Evolutionary conservation across 2,113 vertebrate genomes (phyloP).

Genomic region (Bambusicola thoracicus): DNA sequence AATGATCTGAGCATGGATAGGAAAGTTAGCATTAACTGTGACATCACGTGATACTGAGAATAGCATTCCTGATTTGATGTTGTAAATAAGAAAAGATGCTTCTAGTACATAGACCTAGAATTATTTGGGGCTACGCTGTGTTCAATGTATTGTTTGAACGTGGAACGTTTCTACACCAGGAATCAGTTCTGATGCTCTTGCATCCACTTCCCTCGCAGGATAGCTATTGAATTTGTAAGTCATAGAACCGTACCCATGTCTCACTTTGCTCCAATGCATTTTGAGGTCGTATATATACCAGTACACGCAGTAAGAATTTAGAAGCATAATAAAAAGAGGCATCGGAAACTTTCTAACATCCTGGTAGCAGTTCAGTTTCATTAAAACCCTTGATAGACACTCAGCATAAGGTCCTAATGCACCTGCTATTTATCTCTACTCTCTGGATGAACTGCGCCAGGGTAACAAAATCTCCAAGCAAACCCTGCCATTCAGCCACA

Average conservation of each 20-base stretch:
- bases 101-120: neutral
- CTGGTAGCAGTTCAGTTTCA: neutral
- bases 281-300: fast-evolving
- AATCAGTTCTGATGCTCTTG: neutral
- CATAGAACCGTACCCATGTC: fast-evolving
- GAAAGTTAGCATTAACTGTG: neutral
- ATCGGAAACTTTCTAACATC: neutral
- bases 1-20: neutral
- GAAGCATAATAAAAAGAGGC: neutral
- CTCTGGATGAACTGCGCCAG: neutral
- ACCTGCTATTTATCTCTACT: neutral
- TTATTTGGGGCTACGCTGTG: neutral
- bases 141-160: neutral
- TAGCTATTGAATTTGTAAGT: neutral
- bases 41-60: neutral
- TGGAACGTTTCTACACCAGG: neutral
- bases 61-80: neutral
- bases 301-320: neutral
- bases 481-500: neutral
- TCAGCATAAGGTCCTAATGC: neutral
- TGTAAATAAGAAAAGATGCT: neutral
- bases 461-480: neutral
- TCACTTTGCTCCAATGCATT: neutral
- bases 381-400: fast-evolving
- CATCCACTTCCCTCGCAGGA: neutral